These are phyloP conservation scores for Xanthia icteritia DNA, from an alignment of 2,888 invertebrate species.

Conservation along the genomic window DNA sequence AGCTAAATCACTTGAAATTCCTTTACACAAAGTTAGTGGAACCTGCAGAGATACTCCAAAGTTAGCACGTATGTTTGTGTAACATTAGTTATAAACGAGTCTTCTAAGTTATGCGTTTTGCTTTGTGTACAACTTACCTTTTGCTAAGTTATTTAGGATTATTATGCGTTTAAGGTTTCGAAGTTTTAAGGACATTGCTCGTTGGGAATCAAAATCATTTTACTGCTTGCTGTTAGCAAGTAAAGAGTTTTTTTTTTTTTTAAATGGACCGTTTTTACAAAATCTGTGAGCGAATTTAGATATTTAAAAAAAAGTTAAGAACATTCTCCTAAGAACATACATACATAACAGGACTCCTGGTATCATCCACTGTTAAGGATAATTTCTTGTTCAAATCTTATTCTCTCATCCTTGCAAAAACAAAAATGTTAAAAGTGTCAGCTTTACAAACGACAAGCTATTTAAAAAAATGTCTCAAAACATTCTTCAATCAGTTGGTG, in stretches of 20 bases:
- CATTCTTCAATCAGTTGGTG: neutral
- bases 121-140: conserved; percentile 6
- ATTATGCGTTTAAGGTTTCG: neutral
- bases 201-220: too few relatives aligned
- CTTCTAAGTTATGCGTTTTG: conserved; percentile 1
- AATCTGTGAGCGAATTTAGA: too few relatives aligned
- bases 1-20: conserved; percentile 7
- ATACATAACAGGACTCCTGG: neutral
- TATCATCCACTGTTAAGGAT: neutral
- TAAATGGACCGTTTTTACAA: too few relatives aligned
- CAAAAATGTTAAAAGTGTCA: neutral
- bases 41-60: conserved; percentile 14
- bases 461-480: neutral
- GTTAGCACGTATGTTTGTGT: conserved; percentile 17
- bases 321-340: too few relatives aligned
- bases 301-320: too few relatives aligned
- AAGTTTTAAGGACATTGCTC: neutral
- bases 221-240: too few relatives aligned
- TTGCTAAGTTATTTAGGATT: neutral
- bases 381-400: neutral
- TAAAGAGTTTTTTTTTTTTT: too few relatives aligned
- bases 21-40: conserved; percentile 10
- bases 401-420: neutral
- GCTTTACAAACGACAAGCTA: neutral
- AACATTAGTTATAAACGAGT: conserved; percentile 3